Conservation (phyloP, 2,797 vertebrate genomes). For the Psittacula derbiana region DNA sequence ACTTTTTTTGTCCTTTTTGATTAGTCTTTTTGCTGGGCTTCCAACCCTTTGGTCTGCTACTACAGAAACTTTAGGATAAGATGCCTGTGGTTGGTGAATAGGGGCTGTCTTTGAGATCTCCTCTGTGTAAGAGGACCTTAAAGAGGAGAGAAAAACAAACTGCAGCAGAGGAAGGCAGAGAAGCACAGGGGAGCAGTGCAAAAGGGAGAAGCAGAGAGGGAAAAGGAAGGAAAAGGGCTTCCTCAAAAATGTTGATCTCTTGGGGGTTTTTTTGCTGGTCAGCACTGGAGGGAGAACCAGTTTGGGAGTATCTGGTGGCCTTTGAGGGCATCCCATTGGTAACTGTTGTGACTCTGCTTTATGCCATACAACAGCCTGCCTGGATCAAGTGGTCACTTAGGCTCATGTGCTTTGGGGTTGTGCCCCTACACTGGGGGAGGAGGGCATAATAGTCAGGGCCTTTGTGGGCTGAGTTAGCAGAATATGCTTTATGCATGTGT, state of each 20-base stretch:
- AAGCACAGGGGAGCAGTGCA: not conserved
- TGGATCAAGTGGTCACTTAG: not conserved
- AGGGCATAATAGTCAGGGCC: not conserved
- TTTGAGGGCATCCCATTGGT: not conserved
- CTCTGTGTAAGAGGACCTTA: not conserved
- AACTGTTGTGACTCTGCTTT: not conserved
- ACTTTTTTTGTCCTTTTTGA: not conserved
- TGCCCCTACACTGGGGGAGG: rapidly evolving
- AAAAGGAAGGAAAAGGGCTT: not conserved
- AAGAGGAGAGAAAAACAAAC: not conserved
- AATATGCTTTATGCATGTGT: not conserved
- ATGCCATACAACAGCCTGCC: not conserved
- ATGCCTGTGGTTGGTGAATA: not conserved
- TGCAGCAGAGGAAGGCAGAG: not conserved
- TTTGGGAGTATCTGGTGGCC: not conserved
- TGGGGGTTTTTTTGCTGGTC: not conserved
- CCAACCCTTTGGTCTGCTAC: not conserved
- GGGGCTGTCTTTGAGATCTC: not conserved
- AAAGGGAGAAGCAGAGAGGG: not conserved
- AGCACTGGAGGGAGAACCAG: not conserved
- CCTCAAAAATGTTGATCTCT: not conserved
- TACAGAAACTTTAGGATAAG: not conserved
- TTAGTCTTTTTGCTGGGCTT: not conserved
- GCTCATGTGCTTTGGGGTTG: not conserved
- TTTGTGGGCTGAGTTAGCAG: not conserved